Evolutionary conservation across 2,888 invertebrate genomes (phyloP).

Genomic region (Eutolmus rufibarbis): DNA sequence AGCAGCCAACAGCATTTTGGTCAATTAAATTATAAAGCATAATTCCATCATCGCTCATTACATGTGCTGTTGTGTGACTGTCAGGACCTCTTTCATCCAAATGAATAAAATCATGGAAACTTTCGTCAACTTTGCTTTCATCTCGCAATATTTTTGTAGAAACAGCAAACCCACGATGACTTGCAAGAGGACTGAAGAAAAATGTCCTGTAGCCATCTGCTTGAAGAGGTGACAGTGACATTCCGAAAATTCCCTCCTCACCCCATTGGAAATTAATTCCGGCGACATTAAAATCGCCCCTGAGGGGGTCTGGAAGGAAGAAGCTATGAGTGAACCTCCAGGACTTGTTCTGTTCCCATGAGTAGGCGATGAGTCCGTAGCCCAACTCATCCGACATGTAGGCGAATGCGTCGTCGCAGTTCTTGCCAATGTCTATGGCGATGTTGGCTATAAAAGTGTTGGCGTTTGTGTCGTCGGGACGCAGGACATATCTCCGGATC

Average conservation of each 20-base stretch:
- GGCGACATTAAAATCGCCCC: constrained; percentile 79
- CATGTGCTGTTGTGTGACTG: constrained; percentile 75
- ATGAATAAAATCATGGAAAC: constrained; percentile 74
- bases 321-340: constrained; percentile 82
- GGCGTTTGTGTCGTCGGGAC: constrained; percentile 75
- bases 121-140: constrained; percentile 70
- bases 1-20: constrained; percentile 83
- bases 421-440: constrained; percentile 77
- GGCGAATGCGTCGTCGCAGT: constrained; percentile 79
- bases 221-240: constrained; percentile 73
- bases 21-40: constrained; percentile 81
- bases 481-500: constrained; percentile 73
- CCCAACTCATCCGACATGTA: constrained; percentile 85
- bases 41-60: constrained; percentile 78
- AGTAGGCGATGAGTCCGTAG: constrained; percentile 81
- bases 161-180: constrained; percentile 79
- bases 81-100: constrained; percentile 71
- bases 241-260: constrained; percentile 82
- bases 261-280: constrained; percentile 87
- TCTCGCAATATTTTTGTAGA: constrained; percentile 77
- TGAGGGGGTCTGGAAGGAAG: constrained; percentile 82
- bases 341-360: constrained; percentile 77
- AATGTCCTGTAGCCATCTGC: constrained; percentile 74
- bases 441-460: constrained; percentile 87
- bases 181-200: constrained; percentile 81